Evolutionary conservation across 2,888 invertebrate species (phyloP), one percentile per base, ranked within the genome.

Genomic region (Incurvaria masculella): DNA sequence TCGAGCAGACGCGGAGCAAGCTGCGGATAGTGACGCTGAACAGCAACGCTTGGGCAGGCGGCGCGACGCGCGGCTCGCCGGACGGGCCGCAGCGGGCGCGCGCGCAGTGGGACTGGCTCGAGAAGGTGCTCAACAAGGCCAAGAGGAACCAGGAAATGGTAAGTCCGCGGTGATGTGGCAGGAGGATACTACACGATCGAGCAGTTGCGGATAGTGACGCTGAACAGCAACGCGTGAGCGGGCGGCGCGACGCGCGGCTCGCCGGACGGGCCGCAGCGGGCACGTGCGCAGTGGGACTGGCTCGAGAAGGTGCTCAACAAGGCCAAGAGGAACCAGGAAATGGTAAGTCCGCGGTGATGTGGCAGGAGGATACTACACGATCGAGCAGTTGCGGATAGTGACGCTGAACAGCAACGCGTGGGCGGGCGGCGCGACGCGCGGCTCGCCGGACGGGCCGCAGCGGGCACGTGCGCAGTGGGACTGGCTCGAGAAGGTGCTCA

Each of bases 121-220:
- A 88, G 56, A 79, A 82, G 45, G 85, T 88, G 48, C 81, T 95
- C 39, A 75, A 80, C 48, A 88, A 87, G 63, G 90, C 93, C 27
- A 82, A 85, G 53, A 80, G 79, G 56, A 88, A 87, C 71, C 84
- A 83, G 58, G 88, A 93, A 79, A 91, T 90, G 81, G 94, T 94
- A 71, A 79, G 84, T 75, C n/a, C n/a, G n/a, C n/a, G n/a, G n/a
- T n/a, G n/a, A n/a, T n/a, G n/a, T n/a, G n/a, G n/a, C 57, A 94
- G 94, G 93, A 65, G 94, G 95, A 49, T 95, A 91, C 76, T 95
- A 94, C 73, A 90, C 91, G 57, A 89, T 92, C 63, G 91, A 91
- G 65, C 86, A 89, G 61, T 82, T 94, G 48, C 84, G 90, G 57
- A 88, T 94, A 54, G 84, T 95, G 49, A 91, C 91, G 33, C 79